Conservation (phyloP, 2,113 vertebrate species). For the Pandion haliaetus region DNA sequence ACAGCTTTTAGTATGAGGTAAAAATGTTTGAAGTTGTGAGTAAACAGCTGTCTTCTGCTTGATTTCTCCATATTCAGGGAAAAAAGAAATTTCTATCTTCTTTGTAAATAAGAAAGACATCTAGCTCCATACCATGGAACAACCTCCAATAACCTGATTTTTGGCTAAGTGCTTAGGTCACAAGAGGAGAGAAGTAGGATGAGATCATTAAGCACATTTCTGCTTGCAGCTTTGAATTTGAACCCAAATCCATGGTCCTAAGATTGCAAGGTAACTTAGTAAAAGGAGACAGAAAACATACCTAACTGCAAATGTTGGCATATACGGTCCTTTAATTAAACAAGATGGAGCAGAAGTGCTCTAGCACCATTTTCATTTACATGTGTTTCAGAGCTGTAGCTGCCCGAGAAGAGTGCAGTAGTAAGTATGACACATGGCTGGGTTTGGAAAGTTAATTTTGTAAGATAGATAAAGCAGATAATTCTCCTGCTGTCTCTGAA, state of each 20-base stretch:
- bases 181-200: neutral
- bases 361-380: neutral
- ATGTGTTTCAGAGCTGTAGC: neutral
- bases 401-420: neutral
- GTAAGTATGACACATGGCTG: neutral
- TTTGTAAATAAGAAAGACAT: neutral
- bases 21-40: neutral
- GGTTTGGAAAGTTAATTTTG: neutral
- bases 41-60: neutral
- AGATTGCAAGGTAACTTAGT: neutral
- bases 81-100: neutral
- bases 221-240: neutral
- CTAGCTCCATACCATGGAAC: neutral
- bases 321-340: neutral
- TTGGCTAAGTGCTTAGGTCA: neutral
- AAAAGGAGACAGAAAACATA: neutral
- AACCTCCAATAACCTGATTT: neutral
- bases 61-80: neutral
- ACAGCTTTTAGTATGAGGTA: neutral
- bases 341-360: neutral
- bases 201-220: neutral
- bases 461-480: neutral
- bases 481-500: neutral
- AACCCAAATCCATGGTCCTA: neutral
- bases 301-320: neutral